phyloP scores from a whole-genome alignment of 2,888 invertebrate species.

The Ptychoptera albimana region DNA sequence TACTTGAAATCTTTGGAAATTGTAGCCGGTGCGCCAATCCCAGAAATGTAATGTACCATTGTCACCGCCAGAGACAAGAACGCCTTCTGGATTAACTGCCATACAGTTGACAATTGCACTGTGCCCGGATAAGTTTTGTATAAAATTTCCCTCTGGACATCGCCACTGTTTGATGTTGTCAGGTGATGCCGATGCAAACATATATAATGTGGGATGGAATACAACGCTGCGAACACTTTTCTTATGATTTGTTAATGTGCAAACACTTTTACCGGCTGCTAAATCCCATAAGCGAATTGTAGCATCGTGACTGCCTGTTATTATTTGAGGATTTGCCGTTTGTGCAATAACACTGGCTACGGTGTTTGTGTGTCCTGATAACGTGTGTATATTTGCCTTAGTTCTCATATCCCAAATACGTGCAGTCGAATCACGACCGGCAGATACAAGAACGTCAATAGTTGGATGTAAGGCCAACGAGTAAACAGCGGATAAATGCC shows the following conservation, averaged over 20 bases:
- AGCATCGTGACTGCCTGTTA: slow-evolving; percentile 90
- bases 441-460: slow-evolving; percentile 85
- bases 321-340: slow-evolving; percentile 83
- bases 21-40: slow-evolving; percentile 99
- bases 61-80: slow-evolving; percentile 94
- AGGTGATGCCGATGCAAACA: slow-evolving; percentile 95
- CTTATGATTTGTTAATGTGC: slow-evolving; percentile 96
- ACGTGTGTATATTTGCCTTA: slow-evolving; percentile 94
- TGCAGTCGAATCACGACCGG: slow-evolving; percentile 90
- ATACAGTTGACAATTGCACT: slow-evolving; percentile 95
- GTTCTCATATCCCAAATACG: slow-evolving; percentile 98
- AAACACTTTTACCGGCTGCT: slow-evolving; percentile 84
- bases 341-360: slow-evolving; percentile 91
- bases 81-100: slow-evolving; percentile 87
- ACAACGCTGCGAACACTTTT: slow-evolving; percentile 76
- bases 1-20: slow-evolving; percentile 67
- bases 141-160: slow-evolving; percentile 92
- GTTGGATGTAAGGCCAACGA: slow-evolving; percentile 85
- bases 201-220: slow-evolving; percentile 65
- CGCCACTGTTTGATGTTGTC: slow-evolving; percentile 99
- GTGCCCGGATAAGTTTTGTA: slow-evolving; percentile 92
- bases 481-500: slow-evolving; percentile 94
- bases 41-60: slow-evolving; percentile 95
- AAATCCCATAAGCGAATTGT: slow-evolving; percentile 96
- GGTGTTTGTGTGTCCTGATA: slow-evolving; percentile 93